Evolutionary conservation across 2,888 invertebrate genomes (phyloP).

Genomic region (Ophion obscuratus): DNA sequence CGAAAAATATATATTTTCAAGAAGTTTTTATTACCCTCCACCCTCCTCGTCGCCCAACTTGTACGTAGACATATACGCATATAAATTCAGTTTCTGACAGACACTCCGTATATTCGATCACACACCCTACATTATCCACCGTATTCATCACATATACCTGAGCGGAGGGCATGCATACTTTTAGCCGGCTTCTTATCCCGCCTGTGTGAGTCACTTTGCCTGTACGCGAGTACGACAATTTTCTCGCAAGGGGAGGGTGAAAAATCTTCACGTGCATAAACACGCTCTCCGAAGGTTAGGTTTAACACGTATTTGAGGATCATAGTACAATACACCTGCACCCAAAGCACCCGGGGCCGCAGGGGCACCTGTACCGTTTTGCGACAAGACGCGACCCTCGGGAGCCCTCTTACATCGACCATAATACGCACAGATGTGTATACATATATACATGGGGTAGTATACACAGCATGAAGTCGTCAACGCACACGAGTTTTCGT

Average conservation of each 20-base stretch:
- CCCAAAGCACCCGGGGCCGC: conserved; percentile 24
- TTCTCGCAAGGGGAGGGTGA: background rate
- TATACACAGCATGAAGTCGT: conserved; percentile 60
- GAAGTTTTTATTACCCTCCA: no score
- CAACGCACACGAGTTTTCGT: conserved; percentile 50
- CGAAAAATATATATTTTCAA: no score
- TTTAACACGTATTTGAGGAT: conserved; percentile 59
- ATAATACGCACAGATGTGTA: background rate
- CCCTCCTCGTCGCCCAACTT: no score
- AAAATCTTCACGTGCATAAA: conserved; percentile 22
- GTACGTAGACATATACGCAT: no score
- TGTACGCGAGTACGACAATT: conserved; percentile 10
- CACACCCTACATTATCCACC: no score
- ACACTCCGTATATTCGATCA: no score
- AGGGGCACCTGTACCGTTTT: conserved; percentile 64
- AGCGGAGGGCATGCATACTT: background rate
- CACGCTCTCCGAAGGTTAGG: background rate
- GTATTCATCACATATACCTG: conserved; percentile 12
- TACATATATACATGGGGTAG: conserved; percentile 29
- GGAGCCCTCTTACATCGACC: conserved; percentile 53
- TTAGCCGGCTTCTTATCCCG: background rate
- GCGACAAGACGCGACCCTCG: conserved; percentile 53
- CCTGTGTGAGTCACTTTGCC: conserved; percentile 8
- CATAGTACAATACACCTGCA: conserved; percentile 62
- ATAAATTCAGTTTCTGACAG: no score